Base-by-base conservation (phyloP, 2,797 vertebrate species). In the Bovichtus variegatus region DNA sequence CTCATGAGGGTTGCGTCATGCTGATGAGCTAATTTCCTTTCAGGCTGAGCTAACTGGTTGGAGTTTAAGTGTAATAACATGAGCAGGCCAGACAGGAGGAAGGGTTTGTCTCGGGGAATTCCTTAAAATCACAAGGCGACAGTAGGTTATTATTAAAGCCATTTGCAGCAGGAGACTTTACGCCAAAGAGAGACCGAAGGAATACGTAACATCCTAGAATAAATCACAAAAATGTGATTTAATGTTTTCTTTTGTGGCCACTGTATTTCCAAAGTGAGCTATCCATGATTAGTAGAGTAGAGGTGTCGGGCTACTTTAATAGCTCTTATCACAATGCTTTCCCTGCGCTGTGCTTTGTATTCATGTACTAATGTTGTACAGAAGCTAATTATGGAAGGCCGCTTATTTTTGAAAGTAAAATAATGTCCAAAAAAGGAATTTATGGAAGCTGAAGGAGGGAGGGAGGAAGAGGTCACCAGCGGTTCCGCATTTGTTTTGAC, bases 11-110 rank as follows among this genome's bases (percentile, higher is more conserved):
- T 92, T 93, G 71, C 91, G 44, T 93, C 91, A 94, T 68, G 43
- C 73, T 50, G 65, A 91, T 94, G 94, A 95, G 86, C 78, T 92
- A 80, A 93, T 91, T 94, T 93, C 92, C 85, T 83, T 29, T 75
- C 59, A 7, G 23, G 36, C 61, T 72, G 43, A 69, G 69, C 46
- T 49, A 29, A n/a, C 54, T 40, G 57, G 18, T 41, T 6, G 6
- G 6, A 61, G 49, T 71, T 69, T 51, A 70, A 36, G 51, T 19
- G 40, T 44, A 68, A 36, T 40, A 74, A 58, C 55, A 54, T 2
- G 16, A 61, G 2, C 3, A 10, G 23, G n/a, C 11, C 21, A 79
- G 85, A 79, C 67, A 57, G 65, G 71, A 70, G 77, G 77, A 70
- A 67, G 31, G 16, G 63, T 64, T 62, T 31, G 57, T 82, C 78